Evolutionary conservation across 2,113 vertebrate genomes (phyloP).

Genomic region (Alosa alosa): DNA sequence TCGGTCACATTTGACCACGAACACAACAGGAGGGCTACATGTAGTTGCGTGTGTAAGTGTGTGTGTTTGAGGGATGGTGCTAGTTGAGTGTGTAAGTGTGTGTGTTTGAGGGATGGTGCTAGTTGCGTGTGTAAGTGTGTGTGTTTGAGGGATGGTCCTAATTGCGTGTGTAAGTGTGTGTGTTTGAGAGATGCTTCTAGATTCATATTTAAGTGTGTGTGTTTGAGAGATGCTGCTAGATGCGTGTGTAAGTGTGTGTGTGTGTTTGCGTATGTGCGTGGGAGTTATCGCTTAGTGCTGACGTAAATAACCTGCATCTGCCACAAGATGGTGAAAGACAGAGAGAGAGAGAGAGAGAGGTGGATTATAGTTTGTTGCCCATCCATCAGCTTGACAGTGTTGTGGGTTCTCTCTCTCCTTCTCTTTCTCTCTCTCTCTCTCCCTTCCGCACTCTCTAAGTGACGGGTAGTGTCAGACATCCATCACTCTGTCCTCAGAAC

Average conservation of each 20-base stretch:
- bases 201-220: background rate
- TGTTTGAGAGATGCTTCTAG: background rate
- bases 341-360: background rate
- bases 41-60: no score
- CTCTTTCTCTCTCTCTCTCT: background rate
- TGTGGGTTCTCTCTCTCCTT: background rate
- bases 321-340: background rate
- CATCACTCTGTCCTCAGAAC: background rate
- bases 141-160: background rate
- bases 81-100: no score
- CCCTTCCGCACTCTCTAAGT: background rate
- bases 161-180: background rate
- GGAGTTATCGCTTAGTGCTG: background rate
- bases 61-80: background rate
- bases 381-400: conserved; percentile 3
- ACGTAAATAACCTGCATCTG: background rate
- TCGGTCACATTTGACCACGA: no score
- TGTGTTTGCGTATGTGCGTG: background rate
- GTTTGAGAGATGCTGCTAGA: background rate
- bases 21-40: no score
- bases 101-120: no score
- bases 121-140: no score
- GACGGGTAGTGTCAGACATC: background rate
- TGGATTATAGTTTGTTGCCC: background rate
- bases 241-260: background rate